Percentiles rank a stretch among this genome's conserved stretches.
Evolutionary conservation across 2,888 invertebrate species (phyloP).

Genomic region (Ennomos erosarius): DNA sequence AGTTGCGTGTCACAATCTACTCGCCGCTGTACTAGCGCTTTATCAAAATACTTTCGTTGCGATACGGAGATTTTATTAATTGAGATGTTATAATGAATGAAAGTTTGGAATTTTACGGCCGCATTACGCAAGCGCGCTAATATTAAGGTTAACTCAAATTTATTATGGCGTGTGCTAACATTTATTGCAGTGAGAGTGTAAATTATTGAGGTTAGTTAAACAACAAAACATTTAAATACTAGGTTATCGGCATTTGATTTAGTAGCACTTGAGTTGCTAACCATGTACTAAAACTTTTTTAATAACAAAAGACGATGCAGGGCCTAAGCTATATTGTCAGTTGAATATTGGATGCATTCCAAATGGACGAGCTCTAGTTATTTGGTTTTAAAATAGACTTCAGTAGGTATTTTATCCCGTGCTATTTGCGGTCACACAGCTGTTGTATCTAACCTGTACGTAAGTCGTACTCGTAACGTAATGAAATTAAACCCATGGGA

Average conservation of each 20-base stretch:
- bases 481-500: conserved; percentile 31
- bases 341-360: conserved; percentile 75
- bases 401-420: conserved; percentile 69
- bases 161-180: background rate
- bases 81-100: conserved; percentile 32
- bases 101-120: conserved; percentile 25
- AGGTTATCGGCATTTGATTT: background rate
- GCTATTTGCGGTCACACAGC: conserved; percentile 67
- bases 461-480: conserved; percentile 34
- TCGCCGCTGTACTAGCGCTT: conserved; percentile 44
- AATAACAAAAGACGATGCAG: conserved; percentile 54
- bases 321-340: conserved; percentile 54
- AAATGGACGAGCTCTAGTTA: conserved; percentile 72
- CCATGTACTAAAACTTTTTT: background rate
- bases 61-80: conserved; percentile 32
- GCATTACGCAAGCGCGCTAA: conserved; percentile 16
- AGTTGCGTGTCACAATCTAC: conserved; percentile 64
- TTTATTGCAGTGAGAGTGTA: background rate
- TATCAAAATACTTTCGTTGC: conserved; percentile 53
- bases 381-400: conserved; percentile 69
- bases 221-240: conserved; percentile 3
- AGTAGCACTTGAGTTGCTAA: background rate
- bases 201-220: background rate
- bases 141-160: conserved; percentile 6
- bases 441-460: conserved; percentile 54